Evolutionary conservation across 2,797 vertebrate genomes (phyloP).

Genomic region (Manis crassicaudata): DNA sequence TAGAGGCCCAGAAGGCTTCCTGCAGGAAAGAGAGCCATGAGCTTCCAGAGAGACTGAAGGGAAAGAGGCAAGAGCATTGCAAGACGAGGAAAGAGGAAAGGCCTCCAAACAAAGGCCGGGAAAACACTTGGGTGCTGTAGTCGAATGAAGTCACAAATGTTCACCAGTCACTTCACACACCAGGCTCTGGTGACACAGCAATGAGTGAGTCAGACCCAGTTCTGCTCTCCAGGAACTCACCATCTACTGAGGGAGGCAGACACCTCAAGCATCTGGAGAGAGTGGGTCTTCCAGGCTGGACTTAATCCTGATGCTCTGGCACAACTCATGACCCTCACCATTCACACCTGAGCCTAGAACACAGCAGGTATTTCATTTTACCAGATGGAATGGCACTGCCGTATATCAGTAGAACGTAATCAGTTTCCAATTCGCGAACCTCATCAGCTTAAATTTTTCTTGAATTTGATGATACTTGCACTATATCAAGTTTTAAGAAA

Average conservation of each 20-base stretch:
- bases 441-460: background rate
- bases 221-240: background rate
- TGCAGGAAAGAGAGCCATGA: background rate
- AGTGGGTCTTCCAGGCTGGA: background rate
- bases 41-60: background rate
- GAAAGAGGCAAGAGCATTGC: background rate
- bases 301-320: background rate
- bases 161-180: background rate
- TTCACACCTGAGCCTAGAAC: background rate
- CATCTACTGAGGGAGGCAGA: background rate
- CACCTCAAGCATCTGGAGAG: background rate
- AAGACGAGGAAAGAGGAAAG: background rate
- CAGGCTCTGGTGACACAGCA: background rate
- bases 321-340: background rate
- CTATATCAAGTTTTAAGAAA: background rate
- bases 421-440: background rate
- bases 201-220: fast-evolving
- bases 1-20: background rate
- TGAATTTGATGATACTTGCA: background rate
- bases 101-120: background rate
- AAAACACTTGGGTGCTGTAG: background rate
- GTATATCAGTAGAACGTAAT: background rate
- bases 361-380: background rate
- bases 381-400: background rate
- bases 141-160: background rate